phyloP scores from a whole-genome alignment of 2,113 vertebrate genomes.

The Thamnophis sirtalis region DNA sequence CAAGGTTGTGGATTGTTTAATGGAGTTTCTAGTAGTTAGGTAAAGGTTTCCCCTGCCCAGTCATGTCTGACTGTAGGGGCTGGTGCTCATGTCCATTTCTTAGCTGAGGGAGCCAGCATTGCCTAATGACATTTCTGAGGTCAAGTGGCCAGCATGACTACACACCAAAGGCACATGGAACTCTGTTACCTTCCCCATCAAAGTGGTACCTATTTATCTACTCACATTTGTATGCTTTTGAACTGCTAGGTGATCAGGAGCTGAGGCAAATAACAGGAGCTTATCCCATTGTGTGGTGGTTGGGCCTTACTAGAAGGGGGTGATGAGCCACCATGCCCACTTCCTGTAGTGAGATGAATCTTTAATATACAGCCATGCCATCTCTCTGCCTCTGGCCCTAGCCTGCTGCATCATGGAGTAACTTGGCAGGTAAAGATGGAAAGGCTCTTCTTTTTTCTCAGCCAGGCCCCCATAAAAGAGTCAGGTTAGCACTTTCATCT shows the following conservation, averaged over 20 bases:
- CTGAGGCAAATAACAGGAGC: neutral
- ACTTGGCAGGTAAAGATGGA: neutral
- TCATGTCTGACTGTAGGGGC: neutral
- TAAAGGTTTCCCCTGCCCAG: neutral
- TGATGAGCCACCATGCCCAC: neutral
- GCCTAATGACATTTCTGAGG: neutral
- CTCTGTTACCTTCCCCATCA: neutral
- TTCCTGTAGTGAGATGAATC: neutral
- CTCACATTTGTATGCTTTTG: neutral
- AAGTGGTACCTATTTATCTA: neutral
- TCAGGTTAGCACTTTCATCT: neutral
- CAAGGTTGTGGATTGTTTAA: neutral
- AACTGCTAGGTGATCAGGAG: neutral
- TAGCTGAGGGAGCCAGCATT: neutral
- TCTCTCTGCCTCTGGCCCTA: neutral
- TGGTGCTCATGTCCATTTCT: neutral
- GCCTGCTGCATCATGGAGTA: neutral
- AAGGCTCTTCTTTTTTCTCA: neutral
- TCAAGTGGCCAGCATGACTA: neutral
- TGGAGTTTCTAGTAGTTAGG: neutral
- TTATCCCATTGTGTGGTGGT: neutral
- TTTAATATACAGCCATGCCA: neutral
- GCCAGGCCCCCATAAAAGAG: neutral
- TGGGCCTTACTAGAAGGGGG: too few relatives aligned
- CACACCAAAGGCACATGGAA: neutral